These are phyloP conservation scores for Nerophis lumbriciformis DNA, from an alignment of 2,113 vertebrate species.

Conservation along the genomic window DNA sequence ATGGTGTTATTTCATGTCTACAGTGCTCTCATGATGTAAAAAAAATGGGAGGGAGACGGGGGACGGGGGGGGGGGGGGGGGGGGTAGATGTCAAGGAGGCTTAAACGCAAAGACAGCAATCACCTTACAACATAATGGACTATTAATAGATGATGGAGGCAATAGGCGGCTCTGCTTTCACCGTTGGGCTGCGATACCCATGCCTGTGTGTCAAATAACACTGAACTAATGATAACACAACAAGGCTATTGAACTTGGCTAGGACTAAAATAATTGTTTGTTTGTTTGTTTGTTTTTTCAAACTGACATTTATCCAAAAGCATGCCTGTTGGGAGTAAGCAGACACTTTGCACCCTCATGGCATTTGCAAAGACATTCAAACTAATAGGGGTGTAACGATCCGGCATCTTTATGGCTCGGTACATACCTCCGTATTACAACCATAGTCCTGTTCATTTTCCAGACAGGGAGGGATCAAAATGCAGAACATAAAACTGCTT, in stretches of 20 bases:
- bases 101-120: constrained; percentile 48
- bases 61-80: background rate
- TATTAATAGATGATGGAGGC: constrained; percentile 57
- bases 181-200: constrained; percentile 6
- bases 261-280: background rate
- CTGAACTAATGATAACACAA: constrained; percentile 16
- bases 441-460: too few relatives aligned
- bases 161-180: constrained; percentile 54
- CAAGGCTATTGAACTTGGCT: background rate
- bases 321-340: too few relatives aligned
- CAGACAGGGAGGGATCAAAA: too few relatives aligned
- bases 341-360: too few relatives aligned
- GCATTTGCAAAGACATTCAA: too few relatives aligned
- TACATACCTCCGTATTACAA: too few relatives aligned
- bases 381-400: too few relatives aligned
- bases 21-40: too few relatives aligned
- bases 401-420: too few relatives aligned
- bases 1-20: too few relatives aligned
- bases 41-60: too few relatives aligned
- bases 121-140: constrained; percentile 65
- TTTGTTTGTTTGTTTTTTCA: background rate
- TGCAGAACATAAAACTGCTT: too few relatives aligned
- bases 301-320: background rate
- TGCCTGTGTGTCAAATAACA: constrained; percentile 28
- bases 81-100: constrained; percentile 49